Percentiles rank a stretch among this genome's conserved stretches.
phyloP scores from a whole-genome alignment of 1,140 invertebrate species.

The Drosophila hydei region DNA sequence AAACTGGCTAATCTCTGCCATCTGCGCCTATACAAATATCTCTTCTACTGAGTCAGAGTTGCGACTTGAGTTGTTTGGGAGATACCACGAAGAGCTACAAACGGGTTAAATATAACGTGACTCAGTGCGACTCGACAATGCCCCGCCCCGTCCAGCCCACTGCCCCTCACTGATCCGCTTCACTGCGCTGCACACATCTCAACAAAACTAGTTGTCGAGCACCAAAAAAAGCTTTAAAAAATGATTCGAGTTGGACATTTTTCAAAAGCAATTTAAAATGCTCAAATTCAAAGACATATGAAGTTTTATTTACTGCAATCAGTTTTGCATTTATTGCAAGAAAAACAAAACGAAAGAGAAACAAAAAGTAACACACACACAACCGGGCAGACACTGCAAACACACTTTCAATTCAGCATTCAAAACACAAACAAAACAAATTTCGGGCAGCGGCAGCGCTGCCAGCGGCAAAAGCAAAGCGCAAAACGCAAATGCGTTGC shows the following conservation, averaged over 20 bases:
- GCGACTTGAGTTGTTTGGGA: slow-evolving; percentile 9
- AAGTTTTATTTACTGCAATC: slow-evolving; percentile 18
- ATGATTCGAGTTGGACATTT: neutral
- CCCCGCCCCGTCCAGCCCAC: too few relatives aligned
- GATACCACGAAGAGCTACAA: slow-evolving; percentile 2
- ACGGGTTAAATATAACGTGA: slow-evolving; percentile 27
- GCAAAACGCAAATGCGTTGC: slow-evolving; percentile 11
- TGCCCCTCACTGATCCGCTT: slow-evolving; percentile 20
- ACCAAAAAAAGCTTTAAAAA: neutral
- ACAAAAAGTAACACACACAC: slow-evolving; percentile 34
- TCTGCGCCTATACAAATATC: slow-evolving; percentile 1
- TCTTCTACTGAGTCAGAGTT: slow-evolving; percentile 26
- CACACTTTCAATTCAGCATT: slow-evolving; percentile 20
- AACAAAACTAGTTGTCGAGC: slow-evolving; percentile 6
- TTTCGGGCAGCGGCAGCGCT: slow-evolving; percentile 28
- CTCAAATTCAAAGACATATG: slow-evolving; percentile 1
- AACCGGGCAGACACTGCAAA: slow-evolving; percentile 31
- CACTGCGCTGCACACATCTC: slow-evolving; percentile 17
- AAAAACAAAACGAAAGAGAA: slow-evolving; percentile 22
- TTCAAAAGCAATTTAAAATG: slow-evolving; percentile 16
- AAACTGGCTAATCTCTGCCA: neutral
- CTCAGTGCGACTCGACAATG: neutral
- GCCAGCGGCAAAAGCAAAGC: slow-evolving; percentile 40
- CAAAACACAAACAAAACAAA: slow-evolving; percentile 53
- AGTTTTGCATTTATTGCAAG: slow-evolving; percentile 38